Evolutionary conservation across 2,797 vertebrate species (phyloP), one percentile per base, ranked within the genome.

Genomic region (Sebastes kiyomatsui): DNA sequence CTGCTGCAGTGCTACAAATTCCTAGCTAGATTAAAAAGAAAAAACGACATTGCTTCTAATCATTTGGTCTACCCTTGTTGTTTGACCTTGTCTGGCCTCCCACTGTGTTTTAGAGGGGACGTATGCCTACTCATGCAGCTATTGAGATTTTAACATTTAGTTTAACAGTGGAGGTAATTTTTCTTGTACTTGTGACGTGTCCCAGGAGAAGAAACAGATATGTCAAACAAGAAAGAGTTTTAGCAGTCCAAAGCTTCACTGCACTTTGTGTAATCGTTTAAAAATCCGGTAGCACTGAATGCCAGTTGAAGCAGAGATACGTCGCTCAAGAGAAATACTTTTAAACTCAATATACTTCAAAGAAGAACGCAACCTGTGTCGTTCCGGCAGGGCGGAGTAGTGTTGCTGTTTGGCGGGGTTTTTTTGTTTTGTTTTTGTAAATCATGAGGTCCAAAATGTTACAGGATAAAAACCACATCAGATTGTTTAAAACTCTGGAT

Each of bases 1-100:
- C 22, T 62, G 11, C 52, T 65, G 35, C 42, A 23, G 28, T 1
- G 73, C 67, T 76, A 32, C 58, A 84, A 77, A 75, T 62, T n/a
- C 58, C 30, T 16, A 52, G 20, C 22, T 4, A 70, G n/a, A 70
- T 25, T 12, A 3, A 60, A 14, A 67, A 4, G 46, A 14, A 67
- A 73, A 54, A 54, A 22, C 9, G 10, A 54, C 20, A 13, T 8
- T 9, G 18, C 20, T 64, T 66, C 7, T 60, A 65, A 78, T 81
- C 13, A 66, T 46, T 61, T 66, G 28, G 65, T 22, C 23, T 25
- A 11, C 64, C 14, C 38, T 35, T 60, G 55, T 9, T 75, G 46
- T 79, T 81, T 66, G 67, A 6, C 59, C 71, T 79, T 46, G 32
- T 64, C 23, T 46, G 14, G 22, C 54, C 58, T 54, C 30, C 14